These are phyloP conservation scores for Callyntrura guangdongensis DNA, from an alignment of 2,888 invertebrate genomes.

Conservation along the genomic window DNA sequence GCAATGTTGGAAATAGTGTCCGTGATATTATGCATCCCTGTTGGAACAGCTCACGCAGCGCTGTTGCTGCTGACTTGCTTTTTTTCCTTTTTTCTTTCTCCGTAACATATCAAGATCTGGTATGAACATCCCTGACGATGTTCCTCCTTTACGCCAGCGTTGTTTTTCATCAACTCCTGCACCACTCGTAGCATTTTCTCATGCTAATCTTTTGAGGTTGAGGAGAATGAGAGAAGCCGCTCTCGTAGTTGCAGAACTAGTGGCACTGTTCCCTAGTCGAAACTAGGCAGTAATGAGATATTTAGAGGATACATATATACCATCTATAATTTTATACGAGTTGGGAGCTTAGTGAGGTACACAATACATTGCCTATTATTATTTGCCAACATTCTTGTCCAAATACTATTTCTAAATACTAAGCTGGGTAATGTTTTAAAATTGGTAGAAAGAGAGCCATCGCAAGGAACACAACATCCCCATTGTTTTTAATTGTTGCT, in stretches of 20 bases:
- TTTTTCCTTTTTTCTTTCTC: constrained; percentile 10
- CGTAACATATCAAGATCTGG: constrained; percentile 29
- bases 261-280: constrained; percentile 63
- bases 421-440: background rate
- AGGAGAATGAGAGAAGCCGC: background rate
- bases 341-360: background rate
- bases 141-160: constrained; percentile 15
- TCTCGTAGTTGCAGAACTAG: background rate
- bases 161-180: background rate
- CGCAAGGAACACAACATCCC: background rate
- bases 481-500: background rate
- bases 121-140: constrained; percentile 13
- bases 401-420: background rate
- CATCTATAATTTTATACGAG: constrained; percentile 39
- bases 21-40: background rate
- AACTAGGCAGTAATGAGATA: constrained; percentile 79
- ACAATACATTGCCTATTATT: constrained; percentile 6
- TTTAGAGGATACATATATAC: constrained; percentile 67
- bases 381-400: background rate
- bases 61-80: constrained; percentile 61
- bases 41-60: background rate
- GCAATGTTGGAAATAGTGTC: background rate
- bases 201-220: constrained; percentile 51
- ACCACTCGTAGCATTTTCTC: constrained; percentile 25
- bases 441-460: background rate